phyloP scores from a whole-genome alignment of 2,888 invertebrate species.

The Drosophila cracens region DNA sequence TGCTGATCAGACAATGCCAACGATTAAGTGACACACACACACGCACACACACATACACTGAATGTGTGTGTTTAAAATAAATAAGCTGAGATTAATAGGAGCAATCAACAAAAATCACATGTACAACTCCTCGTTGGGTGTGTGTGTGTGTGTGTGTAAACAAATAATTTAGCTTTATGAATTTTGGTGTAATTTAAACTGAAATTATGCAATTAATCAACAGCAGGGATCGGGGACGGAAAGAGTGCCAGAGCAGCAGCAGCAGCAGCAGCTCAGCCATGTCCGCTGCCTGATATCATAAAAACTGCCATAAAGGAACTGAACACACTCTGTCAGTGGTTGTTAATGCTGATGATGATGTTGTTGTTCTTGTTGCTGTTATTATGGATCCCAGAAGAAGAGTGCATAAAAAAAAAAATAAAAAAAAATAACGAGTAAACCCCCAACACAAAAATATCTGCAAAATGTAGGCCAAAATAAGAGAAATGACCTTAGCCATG shows the following conservation, averaged over 20 bases:
- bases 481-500: constrained; percentile 67
- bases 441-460: constrained; percentile 36
- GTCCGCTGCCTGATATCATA: constrained; percentile 53
- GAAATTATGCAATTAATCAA: constrained; percentile 68
- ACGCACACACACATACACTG: neutral
- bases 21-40: constrained; percentile 1
- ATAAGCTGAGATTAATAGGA: constrained; percentile 35
- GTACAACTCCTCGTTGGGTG: constrained; percentile 17
- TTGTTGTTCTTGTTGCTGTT: constrained; percentile 16
- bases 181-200: constrained; percentile 55
- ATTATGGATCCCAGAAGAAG: constrained; percentile 19
- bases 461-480: constrained; percentile 66
- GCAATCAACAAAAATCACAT: constrained; percentile 14
- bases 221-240: neutral
- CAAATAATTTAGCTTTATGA: constrained; percentile 49
- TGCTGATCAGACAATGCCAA: constrained; percentile 3
- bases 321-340: constrained; percentile 18
- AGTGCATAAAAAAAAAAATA: constrained; percentile 31
- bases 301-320: constrained; percentile 49
- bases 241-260: constrained; percentile 12
- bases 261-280: constrained; percentile 5
- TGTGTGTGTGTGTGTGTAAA: constrained; percentile 37
- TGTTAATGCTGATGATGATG: constrained; percentile 6
- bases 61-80: constrained; percentile 23
- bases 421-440: constrained; percentile 18